Percentiles rank a stretch among this genome's conserved stretches.
phyloP scores from a whole-genome alignment of 2,888 invertebrate genomes.

The Campopleginae sp. region DNA sequence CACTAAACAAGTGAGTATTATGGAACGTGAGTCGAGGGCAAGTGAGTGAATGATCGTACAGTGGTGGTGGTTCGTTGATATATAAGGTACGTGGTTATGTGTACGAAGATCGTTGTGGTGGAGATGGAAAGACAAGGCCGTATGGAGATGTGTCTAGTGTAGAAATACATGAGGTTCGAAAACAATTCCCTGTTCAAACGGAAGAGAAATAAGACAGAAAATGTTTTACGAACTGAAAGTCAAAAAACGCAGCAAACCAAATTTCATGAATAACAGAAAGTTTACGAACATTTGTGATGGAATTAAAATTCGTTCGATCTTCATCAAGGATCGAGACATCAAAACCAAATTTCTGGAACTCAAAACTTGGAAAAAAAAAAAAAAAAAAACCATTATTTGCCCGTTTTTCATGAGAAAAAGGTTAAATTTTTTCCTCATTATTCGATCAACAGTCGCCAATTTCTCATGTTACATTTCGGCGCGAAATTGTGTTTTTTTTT shows the following conservation, averaged over 20 bases:
- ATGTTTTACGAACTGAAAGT: neutral
- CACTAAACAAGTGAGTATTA: conserved; percentile 80
- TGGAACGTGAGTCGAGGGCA: conserved; percentile 73
- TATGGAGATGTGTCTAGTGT: conserved; percentile 71
- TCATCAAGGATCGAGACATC: neutral
- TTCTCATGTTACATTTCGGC: neutral
- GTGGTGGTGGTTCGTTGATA: conserved; percentile 65
- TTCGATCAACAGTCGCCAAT: neutral
- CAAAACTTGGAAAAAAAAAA: too few species aligned
- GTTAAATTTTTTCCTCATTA: neutral
- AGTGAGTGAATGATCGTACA: conserved; percentile 69
- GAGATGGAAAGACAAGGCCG: conserved; percentile 59
- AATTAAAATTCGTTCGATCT: too few species aligned
- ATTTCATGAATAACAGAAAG: neutral
- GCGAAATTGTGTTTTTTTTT: neutral
- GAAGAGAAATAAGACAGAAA: neutral
- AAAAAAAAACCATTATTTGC: neutral
- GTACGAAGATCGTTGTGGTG: conserved; percentile 56
- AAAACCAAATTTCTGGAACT: neutral
- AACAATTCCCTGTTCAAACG: neutral
- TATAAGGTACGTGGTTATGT: conserved; percentile 37
- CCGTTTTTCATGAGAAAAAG: neutral
- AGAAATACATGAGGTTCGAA: neutral
- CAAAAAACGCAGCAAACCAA: neutral
- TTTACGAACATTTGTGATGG: too few species aligned